A percentile compares a stretch with the other conserved stretches of the same genome.
phyloP scores from a whole-genome alignment of 1,140 invertebrate species.

The Leptoteleia sp. region DNA sequence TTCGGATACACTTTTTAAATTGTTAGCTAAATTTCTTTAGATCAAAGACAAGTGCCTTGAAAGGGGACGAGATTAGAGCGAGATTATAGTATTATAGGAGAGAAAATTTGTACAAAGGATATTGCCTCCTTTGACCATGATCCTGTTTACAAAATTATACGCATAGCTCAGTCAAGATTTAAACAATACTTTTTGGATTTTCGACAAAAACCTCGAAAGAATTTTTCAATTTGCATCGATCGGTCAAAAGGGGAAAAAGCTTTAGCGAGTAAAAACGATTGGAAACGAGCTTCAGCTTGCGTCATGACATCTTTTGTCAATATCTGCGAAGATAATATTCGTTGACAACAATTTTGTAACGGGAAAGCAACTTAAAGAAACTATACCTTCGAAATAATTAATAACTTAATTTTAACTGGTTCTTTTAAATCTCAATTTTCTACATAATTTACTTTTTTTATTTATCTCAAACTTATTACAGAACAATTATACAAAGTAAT shows the following conservation, averaged over 20 bases:
- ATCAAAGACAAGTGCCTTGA: conserved; percentile 44
- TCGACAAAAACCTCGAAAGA: conserved; percentile 11
- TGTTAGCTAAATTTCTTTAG: conserved; percentile 32
- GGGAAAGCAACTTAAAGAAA: too few relatives aligned
- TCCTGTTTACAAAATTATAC: conserved; percentile 59
- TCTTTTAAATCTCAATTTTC: too few relatives aligned
- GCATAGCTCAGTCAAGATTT: conserved; percentile 39
- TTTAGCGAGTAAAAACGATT: background rate
- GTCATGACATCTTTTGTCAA: too few relatives aligned
- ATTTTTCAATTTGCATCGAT: conserved; percentile 34
- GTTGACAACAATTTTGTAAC: too few relatives aligned
- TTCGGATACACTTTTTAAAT: conserved; percentile 12
- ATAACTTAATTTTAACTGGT: too few relatives aligned
- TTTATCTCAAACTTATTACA: too few relatives aligned
- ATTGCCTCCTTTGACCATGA: conserved; percentile 62
- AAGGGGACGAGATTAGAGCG: conserved; percentile 40
- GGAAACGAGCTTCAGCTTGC: background rate
- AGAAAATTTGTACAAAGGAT: conserved; percentile 61
- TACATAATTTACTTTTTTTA: too few relatives aligned
- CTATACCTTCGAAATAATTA: too few relatives aligned
- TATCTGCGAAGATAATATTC: too few relatives aligned
- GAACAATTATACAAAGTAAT: too few relatives aligned
- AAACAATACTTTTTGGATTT: conserved; percentile 41
- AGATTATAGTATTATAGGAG: conserved; percentile 48
- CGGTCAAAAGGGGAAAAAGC: background rate